phyloP scores from a whole-genome alignment of 2,888 invertebrate species.

The Euclidia mi region DNA sequence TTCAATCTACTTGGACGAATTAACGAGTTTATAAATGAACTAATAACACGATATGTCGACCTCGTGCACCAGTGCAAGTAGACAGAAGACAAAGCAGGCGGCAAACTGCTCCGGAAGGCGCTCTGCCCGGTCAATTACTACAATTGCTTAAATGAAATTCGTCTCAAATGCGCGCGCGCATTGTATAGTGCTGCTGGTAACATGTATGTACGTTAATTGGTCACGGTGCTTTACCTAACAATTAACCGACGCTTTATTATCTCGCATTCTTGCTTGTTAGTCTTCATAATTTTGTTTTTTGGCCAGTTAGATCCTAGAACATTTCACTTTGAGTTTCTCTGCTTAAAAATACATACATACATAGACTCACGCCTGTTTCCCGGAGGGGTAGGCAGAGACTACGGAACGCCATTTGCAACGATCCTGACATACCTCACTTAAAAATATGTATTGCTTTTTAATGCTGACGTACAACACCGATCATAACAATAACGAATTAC shows the following conservation, averaged over 20 bases:
- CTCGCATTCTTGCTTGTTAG: slow-evolving; percentile 62
- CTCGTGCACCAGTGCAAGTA: slow-evolving; percentile 63
- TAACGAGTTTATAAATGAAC: slow-evolving; percentile 27
- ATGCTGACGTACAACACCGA: neutral
- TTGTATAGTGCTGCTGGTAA: slow-evolving; percentile 65
- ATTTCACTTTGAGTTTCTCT: slow-evolving; percentile 31
- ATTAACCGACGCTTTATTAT: slow-evolving; percentile 73
- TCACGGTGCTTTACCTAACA: slow-evolving; percentile 87
- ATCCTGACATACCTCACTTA: no score
- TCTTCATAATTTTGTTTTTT: slow-evolving; percentile 47
- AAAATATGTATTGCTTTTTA: slow-evolving; percentile 1
- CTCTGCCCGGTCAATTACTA: slow-evolving; percentile 83
- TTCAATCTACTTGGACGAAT: slow-evolving; percentile 5
- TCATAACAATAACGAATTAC: neutral
- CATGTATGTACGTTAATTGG: slow-evolving; percentile 80
- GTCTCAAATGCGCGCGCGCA: slow-evolving; percentile 77
- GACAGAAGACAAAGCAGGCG: slow-evolving; percentile 71
- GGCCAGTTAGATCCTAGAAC: slow-evolving; percentile 36
- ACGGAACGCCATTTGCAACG: no score
- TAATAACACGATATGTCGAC: slow-evolving; percentile 40
- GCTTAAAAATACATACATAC: slow-evolving; percentile 12
- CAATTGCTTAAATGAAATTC: slow-evolving; percentile 89
- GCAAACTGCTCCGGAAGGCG: slow-evolving; percentile 80
- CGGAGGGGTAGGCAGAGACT: no score
- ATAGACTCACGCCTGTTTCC: no score